phyloP scores from a whole-genome alignment of 2,113 vertebrate species.

The Bagarius yarrelli region DNA sequence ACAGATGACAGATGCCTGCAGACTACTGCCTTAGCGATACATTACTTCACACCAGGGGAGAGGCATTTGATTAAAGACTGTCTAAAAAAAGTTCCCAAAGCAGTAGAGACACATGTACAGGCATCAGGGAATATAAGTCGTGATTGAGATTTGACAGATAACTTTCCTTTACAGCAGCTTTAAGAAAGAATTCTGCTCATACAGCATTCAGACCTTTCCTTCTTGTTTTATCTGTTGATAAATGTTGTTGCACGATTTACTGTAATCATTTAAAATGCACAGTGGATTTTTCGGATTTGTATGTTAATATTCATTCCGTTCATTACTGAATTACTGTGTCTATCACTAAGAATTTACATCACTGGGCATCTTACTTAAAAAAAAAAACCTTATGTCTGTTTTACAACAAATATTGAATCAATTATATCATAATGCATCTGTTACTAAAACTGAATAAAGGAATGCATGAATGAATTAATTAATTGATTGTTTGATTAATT shows the following conservation, averaged over 20 bases:
- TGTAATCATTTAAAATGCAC: neutral
- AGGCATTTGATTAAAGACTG: slow-evolving; percentile 45
- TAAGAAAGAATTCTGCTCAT: slow-evolving; percentile 26
- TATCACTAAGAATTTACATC: neutral
- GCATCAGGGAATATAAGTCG: slow-evolving; percentile 31
- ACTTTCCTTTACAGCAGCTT: slow-evolving; percentile 25
- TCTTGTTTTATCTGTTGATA: neutral
- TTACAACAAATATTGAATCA: neutral
- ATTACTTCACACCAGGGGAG: slow-evolving; percentile 45
- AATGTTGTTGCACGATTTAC: neutral
- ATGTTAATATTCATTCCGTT: neutral
- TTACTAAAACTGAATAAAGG: neutral
- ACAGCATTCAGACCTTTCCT: slow-evolving; percentile 16
- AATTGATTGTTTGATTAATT: no score
- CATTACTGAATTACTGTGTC: neutral
- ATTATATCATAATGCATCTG: neutral
- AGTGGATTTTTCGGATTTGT: neutral
- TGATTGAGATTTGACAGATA: slow-evolving; percentile 36
- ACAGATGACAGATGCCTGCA: slow-evolving; percentile 42
- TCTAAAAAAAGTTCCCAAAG: slow-evolving; percentile 33
- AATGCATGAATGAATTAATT: neutral
- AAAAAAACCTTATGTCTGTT: neutral
- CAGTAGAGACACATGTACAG: slow-evolving; percentile 32
- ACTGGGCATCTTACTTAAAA: neutral
- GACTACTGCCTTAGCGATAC: slow-evolving; percentile 33